Conservation (phyloP, 1,140 invertebrate genomes). For the Helicoverpa armigera region DNA sequence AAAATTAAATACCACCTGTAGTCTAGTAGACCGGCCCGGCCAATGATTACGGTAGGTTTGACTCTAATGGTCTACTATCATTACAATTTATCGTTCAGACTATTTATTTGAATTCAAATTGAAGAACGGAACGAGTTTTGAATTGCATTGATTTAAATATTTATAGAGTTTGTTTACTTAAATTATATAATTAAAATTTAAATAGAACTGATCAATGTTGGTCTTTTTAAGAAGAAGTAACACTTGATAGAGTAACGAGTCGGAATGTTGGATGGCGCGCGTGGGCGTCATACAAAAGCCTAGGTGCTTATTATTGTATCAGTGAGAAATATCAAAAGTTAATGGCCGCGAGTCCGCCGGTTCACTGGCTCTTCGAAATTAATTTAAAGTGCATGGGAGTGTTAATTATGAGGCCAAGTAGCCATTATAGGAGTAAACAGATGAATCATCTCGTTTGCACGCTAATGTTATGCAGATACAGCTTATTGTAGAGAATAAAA, state of each 20-base stretch:
- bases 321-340: slow-evolving; percentile 67
- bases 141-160: slow-evolving; percentile 56
- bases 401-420: slow-evolving; percentile 75
- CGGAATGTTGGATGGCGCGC: slow-evolving; percentile 3
- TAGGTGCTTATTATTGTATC: slow-evolving; percentile 64
- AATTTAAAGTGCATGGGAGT: slow-evolving; percentile 80
- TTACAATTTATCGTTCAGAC: slow-evolving; percentile 64
- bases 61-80: slow-evolving; percentile 65
- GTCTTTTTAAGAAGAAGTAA: slow-evolving; percentile 44
- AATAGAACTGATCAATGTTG: slow-evolving; percentile 37
- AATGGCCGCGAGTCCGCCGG: slow-evolving; percentile 63
- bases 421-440: slow-evolving; percentile 73
- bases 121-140: slow-evolving; percentile 46
- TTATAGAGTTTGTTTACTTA: slow-evolving; percentile 61
- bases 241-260: slow-evolving; percentile 36
- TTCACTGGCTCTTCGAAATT: slow-evolving; percentile 67
- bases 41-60: slow-evolving; percentile 66
- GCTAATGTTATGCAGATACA: slow-evolving; percentile 55
- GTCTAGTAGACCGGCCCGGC: slow-evolving; percentile 59
- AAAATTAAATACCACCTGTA: slow-evolving; percentile 73
- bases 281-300: slow-evolving; percentile 40
- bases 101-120: slow-evolving; percentile 64
- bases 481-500: slow-evolving; percentile 1
- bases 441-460: slow-evolving; percentile 71
- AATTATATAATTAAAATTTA: slow-evolving; percentile 64